phyloP scores from a whole-genome alignment of 2,797 vertebrate genomes.

The Cyclura pinguis region DNA sequence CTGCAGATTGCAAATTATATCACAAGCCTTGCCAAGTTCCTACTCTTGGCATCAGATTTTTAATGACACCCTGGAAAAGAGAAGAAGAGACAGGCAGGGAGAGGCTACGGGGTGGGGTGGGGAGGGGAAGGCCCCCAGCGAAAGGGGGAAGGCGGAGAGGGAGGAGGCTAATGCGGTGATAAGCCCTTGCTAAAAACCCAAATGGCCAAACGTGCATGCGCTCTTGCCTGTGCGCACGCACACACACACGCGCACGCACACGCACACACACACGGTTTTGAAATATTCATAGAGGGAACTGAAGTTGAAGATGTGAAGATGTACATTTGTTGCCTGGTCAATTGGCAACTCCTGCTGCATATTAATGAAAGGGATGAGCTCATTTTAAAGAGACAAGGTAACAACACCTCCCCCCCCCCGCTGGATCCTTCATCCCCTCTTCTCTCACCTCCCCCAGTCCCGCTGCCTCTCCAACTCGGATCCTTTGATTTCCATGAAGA shows the following conservation, averaged over 20 bases:
- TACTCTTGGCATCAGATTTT: conserved; percentile 89
- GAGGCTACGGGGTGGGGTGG: neutral
- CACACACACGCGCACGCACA: neutral
- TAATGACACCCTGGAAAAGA: conserved; percentile 87
- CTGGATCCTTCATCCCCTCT: neutral
- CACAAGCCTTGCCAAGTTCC: conserved; percentile 89
- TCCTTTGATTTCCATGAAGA: conserved; percentile 74
- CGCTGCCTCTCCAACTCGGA: conserved; percentile 58
- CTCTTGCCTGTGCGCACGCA: no score
- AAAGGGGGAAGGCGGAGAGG: conserved; percentile 76
- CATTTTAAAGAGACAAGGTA: conserved; percentile 81
- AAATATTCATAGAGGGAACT: conserved; percentile 94
- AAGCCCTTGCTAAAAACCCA: conserved; percentile 87
- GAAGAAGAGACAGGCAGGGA: neutral
- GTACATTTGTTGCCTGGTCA: conserved; percentile 87
- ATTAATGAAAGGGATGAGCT: conserved; percentile 85
- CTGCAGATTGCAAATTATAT: conserved; percentile 93
- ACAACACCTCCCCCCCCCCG: neutral
- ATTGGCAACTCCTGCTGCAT: conserved; percentile 90
- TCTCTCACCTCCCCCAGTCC: neutral
- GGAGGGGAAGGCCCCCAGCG: conserved; percentile 84
- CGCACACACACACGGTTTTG: conserved; percentile 84
- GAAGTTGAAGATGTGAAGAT: conserved; percentile 87
- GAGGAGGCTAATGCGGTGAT: conserved; percentile 79
- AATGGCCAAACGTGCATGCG: conserved; percentile 80